Evolutionary conservation across 2,113 vertebrate species (phyloP).

Genomic region (Lepisosteus oculatus): DNA sequence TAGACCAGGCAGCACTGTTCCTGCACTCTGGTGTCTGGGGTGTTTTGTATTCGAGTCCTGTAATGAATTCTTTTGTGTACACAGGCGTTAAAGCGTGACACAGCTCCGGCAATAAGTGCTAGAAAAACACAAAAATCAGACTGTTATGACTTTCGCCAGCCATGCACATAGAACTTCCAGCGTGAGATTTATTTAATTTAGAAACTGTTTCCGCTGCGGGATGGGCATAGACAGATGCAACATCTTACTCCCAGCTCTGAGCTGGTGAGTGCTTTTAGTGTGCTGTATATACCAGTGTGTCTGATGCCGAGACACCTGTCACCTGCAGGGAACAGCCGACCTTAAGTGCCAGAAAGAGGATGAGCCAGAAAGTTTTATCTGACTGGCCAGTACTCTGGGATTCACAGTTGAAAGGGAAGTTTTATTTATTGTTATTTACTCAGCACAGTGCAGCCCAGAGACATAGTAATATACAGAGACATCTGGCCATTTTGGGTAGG

Average conservation of each 20-base stretch:
- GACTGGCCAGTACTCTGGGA: too few relatives aligned
- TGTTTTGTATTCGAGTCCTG: neutral
- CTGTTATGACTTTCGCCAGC: constrained; percentile 24
- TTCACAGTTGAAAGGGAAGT: too few relatives aligned
- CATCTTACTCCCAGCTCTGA: neutral
- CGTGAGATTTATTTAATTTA: neutral
- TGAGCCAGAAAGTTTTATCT: too few relatives aligned
- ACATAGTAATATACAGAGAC: too few relatives aligned
- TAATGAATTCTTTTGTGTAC: neutral
- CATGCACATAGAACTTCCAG: constrained; percentile 9
- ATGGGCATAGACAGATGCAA: constrained; percentile 1
- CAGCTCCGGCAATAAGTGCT: neutral
- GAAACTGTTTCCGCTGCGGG: neutral
- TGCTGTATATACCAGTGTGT: too few relatives aligned
- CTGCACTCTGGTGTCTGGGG: constrained; percentile 18
- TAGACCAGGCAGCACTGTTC: constrained; percentile 14
- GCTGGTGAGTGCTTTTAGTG: too few relatives aligned
- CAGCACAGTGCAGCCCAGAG: too few relatives aligned
- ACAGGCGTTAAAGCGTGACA: neutral
- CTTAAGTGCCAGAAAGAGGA: too few relatives aligned
- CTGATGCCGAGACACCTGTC: too few relatives aligned
- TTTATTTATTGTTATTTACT: too few relatives aligned
- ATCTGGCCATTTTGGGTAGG: too few relatives aligned
- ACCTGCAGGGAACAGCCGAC: too few relatives aligned
- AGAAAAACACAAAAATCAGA: neutral